phyloP scores from a whole-genome alignment of 2,113 vertebrate species.

The Albula glossodonta region DNA sequence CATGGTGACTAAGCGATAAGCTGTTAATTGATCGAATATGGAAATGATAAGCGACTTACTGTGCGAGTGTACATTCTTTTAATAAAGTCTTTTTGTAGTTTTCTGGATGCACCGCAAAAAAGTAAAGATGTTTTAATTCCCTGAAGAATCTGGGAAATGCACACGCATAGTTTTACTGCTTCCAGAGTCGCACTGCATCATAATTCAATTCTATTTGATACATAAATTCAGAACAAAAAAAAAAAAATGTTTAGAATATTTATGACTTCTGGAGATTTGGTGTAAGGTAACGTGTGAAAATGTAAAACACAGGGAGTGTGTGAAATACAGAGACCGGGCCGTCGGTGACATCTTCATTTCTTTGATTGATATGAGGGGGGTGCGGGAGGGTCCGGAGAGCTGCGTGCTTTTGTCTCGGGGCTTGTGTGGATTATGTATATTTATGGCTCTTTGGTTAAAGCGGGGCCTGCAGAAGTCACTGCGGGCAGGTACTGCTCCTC shows the following conservation, averaged over 20 bases:
- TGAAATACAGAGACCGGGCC: background rate
- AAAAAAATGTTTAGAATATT: constrained; percentile 24
- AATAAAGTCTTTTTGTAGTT: background rate
- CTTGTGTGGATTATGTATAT: background rate
- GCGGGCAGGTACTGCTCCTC: background rate
- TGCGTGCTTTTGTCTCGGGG: constrained; percentile 7
- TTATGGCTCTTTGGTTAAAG: constrained; percentile 7
- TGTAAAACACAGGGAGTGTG: background rate
- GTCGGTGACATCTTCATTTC: constrained; percentile 1
- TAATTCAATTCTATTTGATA: constrained; percentile 59
- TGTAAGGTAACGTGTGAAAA: background rate
- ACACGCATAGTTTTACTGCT: constrained; percentile 47
- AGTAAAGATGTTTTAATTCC: background rate
- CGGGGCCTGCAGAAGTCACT: background rate
- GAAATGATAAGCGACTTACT: background rate
- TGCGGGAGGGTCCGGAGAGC: background rate
- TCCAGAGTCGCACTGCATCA: constrained; percentile 39
- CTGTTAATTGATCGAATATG: background rate
- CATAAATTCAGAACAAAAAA: constrained; percentile 52
- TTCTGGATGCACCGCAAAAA: background rate
- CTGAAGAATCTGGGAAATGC: constrained; percentile 25
- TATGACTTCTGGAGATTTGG: constrained; percentile 12
- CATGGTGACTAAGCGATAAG: no score
- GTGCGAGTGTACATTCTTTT: background rate
- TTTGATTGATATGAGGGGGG: constrained; percentile 5